These are phyloP conservation scores for Oryzias celebensis DNA, from an alignment of 2,113 vertebrate genomes.

Conservation along the genomic window DNA sequence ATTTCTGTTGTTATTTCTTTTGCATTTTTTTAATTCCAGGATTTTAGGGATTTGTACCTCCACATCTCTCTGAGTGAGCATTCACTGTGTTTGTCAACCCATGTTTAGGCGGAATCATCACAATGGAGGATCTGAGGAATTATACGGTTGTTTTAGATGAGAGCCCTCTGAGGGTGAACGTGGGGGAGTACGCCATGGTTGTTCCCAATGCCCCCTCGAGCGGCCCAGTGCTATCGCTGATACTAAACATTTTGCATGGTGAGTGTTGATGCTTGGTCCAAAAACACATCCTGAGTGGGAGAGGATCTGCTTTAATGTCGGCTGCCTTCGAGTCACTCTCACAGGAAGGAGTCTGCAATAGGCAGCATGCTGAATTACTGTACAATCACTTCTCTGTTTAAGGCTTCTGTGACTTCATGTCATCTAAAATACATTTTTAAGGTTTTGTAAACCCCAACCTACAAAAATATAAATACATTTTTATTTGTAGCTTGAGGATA, in stretches of 20 bases:
- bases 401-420: constrained; percentile 7
- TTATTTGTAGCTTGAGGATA: neutral
- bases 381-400: constrained; percentile 19
- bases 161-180: constrained; percentile 72
- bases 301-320: constrained; percentile 38
- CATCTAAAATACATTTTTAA: constrained; percentile 1
- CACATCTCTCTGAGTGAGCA: constrained; percentile 28
- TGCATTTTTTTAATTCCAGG: constrained; percentile 37
- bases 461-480: neutral
- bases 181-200: constrained; percentile 82
- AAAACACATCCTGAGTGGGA: constrained; percentile 51
- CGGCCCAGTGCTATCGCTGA: constrained; percentile 89
- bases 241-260: constrained; percentile 93
- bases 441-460: neutral
- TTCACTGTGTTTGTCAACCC: constrained; percentile 38
- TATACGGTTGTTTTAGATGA: constrained; percentile 81
- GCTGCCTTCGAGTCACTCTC: constrained; percentile 35
- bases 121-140: constrained; percentile 82
- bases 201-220: constrained; percentile 85
- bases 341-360: constrained; percentile 26
- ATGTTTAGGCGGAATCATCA: constrained; percentile 87
- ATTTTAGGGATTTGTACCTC: constrained; percentile 31
- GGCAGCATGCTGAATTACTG: constrained; percentile 14
- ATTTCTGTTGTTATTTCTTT: neutral
- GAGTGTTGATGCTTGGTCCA: constrained; percentile 52